phyloP scores from a whole-genome alignment of 2,113 vertebrate genomes.

The Atractosteus spatula region DNA sequence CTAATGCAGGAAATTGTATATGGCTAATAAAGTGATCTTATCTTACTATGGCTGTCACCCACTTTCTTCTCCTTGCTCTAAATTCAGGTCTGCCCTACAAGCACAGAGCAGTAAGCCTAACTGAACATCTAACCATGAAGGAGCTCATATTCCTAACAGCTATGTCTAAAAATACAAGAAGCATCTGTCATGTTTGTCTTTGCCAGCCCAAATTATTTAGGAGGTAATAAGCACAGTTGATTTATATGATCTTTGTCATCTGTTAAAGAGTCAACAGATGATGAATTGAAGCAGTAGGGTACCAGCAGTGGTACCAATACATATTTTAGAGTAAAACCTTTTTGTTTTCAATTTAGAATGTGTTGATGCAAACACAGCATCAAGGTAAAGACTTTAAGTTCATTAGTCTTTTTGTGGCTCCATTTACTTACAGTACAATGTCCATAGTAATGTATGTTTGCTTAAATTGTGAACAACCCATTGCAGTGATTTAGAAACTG shows the following conservation, averaged over 20 bases:
- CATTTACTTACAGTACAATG: no score
- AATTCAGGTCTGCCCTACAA: slow-evolving; percentile 17
- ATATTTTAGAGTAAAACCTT: no score
- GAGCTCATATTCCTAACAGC: slow-evolving; percentile 53
- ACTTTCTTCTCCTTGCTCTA: background rate
- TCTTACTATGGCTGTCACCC: background rate
- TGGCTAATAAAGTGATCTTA: no score
- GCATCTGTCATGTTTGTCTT: slow-evolving; percentile 46
- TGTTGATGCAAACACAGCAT: no score
- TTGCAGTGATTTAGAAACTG: no score
- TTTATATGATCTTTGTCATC: slow-evolving; percentile 13
- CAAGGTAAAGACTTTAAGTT: no score
- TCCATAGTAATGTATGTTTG: no score
- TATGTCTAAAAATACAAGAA: slow-evolving; percentile 63
- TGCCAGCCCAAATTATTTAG: slow-evolving; percentile 30
- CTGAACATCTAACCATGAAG: slow-evolving; percentile 24
- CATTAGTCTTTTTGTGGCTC: no score
- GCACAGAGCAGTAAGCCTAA: slow-evolving; percentile 17
- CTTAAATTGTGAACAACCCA: no score
- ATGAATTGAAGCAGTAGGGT: no score
- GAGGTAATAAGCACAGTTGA: slow-evolving; percentile 23
- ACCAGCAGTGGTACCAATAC: background rate
- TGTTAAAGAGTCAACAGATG: background rate
- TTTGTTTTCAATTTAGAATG: no score
- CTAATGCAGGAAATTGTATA: no score